Base-by-base conservation (phyloP, 2,888 invertebrate genomes). In the Leptura quadrifasciata region DNA sequence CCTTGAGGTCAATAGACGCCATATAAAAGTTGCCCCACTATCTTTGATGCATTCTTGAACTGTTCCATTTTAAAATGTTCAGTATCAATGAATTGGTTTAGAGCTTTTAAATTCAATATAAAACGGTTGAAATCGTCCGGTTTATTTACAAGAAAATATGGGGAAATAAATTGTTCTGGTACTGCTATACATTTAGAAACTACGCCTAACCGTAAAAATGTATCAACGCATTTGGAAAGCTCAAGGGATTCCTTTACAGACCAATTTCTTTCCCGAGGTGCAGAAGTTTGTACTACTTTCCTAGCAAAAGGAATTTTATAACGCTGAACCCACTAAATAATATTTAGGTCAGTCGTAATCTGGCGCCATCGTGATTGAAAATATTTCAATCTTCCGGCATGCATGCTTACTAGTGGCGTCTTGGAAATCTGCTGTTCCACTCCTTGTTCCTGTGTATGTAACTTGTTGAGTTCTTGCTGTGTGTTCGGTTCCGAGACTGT, bases 371-470 rank as follows among this genome's bases (percentile, higher is more conserved):
- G 17, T 64, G 64, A 35, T 20, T 64, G 47, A 64, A 21, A 61
- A 8, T 3, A 39, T 10, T 15, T 10, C n/a, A 61, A 61, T 47
- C 64, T 64, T 31, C 39, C 64, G 17, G 35, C 47, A 31, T 63
- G 63, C 35, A 63, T 31, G 63, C 35, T 35, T 63, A 63, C 63
- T 63, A 63, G 18, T 63, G 39, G 15, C 63, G 63, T 52, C 52
- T 17, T 55, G 5, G 2, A n/a, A n/a, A n/a, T n/a, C n/a, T n/a
- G n/a, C n/a, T n/a, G n/a, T n/a, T n/a, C n/a, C n/a, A n/a, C n/a
- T n/a, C n/a, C n/a, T n/a, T n/a, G n/a, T 10, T 55, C 52, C 52
- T 52, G 6, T n/a, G 52, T 55, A 17, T 55, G 55, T 55, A 55
- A 10, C 55, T 55, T 55, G 55, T 55, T 55, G 55, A 55, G 9